Evolutionary conservation across 2,888 invertebrate genomes (phyloP).

Genomic region (Dynastes hyllus): DNA sequence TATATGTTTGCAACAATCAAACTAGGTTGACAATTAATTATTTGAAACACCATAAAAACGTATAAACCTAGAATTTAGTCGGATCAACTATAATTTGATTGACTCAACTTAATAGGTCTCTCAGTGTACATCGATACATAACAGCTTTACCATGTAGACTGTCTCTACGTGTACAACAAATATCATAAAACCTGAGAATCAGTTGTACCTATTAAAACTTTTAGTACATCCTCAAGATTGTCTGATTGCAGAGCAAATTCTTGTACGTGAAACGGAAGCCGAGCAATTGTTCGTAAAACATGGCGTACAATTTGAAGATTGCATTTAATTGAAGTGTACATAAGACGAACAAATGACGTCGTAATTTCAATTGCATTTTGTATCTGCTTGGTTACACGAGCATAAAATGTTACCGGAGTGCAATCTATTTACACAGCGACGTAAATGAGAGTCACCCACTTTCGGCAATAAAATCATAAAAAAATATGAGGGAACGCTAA

Average conservation of each 20-base stretch:
- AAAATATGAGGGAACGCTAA: slow-evolving; percentile 58
- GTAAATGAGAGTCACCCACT: slow-evolving; percentile 59
- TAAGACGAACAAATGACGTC: slow-evolving; percentile 36
- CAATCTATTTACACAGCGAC: slow-evolving; percentile 51
- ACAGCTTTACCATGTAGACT: no score
- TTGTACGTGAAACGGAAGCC: not conserved
- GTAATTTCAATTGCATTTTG: slow-evolving; percentile 37
- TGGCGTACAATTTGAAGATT: not conserved
- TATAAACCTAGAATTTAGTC: no score
- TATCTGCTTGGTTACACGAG: slow-evolving; percentile 2
- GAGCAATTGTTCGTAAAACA: not conserved
- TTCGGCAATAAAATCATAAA: slow-evolving; percentile 59
- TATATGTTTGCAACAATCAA: no score
- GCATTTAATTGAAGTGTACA: slow-evolving; percentile 33
- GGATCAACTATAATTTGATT: no score
- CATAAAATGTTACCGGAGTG: not conserved
- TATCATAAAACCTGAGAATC: not conserved
- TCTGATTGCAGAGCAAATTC: not conserved
- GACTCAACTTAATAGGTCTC: no score
- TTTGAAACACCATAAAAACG: no score
- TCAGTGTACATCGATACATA: no score
- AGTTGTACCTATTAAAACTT: not conserved
- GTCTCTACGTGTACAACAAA: not conserved
- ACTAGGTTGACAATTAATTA: no score
- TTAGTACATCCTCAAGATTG: not conserved